phyloP scores from a whole-genome alignment of 2,888 invertebrate species.

The Lysandra coridon region DNA sequence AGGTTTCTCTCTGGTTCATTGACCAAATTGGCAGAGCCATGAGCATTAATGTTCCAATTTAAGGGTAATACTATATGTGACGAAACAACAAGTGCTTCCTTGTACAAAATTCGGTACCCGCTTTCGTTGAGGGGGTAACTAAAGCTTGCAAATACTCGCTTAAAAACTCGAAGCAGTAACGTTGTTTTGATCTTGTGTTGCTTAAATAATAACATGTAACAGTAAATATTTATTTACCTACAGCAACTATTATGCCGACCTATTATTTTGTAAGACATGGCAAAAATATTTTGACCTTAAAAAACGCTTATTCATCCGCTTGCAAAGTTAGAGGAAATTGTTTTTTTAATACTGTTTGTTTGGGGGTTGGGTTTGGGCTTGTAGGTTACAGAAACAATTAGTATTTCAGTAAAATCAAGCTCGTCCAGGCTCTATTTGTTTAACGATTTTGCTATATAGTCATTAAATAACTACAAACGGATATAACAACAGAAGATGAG shows the following conservation, averaged over 20 bases:
- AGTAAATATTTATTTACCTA: background rate
- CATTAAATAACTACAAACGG: background rate
- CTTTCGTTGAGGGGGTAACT: conserved; percentile 1
- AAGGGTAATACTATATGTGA: conserved; percentile 24
- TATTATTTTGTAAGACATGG: background rate
- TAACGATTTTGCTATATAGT: too few species aligned
- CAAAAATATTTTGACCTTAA: background rate
- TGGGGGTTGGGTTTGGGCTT: background rate
- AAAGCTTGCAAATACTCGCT: background rate
- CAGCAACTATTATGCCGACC: background rate
- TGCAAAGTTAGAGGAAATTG: background rate
- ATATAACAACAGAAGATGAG: background rate
- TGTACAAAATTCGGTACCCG: conserved; percentile 21
- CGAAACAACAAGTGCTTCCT: conserved; percentile 23
- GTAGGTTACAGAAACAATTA: background rate
- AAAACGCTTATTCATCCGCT: background rate
- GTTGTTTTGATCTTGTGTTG: too few species aligned
- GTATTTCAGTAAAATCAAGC: too few species aligned
- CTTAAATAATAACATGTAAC: background rate
- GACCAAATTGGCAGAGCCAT: conserved; percentile 23
- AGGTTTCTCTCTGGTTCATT: conserved; percentile 24
- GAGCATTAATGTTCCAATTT: conserved; percentile 27
- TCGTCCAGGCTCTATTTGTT: too few species aligned
- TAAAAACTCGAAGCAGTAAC: background rate
- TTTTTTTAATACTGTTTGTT: too few species aligned